Base-by-base conservation (phyloP, 2,113 vertebrate species). In the Microtus ochrogaster region DNA sequence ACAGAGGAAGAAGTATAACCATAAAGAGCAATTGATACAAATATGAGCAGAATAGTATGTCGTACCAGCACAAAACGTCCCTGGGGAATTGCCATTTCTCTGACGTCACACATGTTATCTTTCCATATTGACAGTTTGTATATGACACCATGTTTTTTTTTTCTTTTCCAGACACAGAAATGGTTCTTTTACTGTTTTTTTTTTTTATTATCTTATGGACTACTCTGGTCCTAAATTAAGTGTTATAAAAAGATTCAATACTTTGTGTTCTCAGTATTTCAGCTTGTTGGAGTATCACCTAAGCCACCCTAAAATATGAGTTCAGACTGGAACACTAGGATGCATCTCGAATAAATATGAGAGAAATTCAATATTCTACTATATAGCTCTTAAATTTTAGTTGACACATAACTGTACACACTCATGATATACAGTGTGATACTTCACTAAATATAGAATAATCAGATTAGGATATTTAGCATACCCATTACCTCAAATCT, bases 161-260 rank as follows among this genome's bases (percentile, higher is more conserved):
- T 72, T 21, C 77, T 76, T 72, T 72, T 21, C 77, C 0, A 81
- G 47, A 68, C 10, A n/a, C 14, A 76, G 33, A 41, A 92, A 83
- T 61, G n/a, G 22, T 36, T 78, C 28, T 83, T 87, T 39, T 36
- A 28, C 78, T 49, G 10, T 47, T 49, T 52, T 52, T 90, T 24
- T n/a, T 84, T 85, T 84, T 70, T 58, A 89, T 70, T 58, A 89
- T 55, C 17, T 86, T 78, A 33, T 68, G 22, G 47, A 83, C 26
- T 81, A 92, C 78, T 72, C 81, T 86, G 47, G n/a, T n/a, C 39
- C 63, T 74, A 73, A 92, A 33, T 89, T 78, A 89, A 68, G 13
- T 95, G 47, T 74, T 92, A 82, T 66, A 61, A 96, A 92, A 94
- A 26, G 30, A 84, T 90, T 14, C 74, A 16, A 82, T n/a, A 84